A percentile compares a stretch with the other conserved stretches of the same genome.
These are phyloP conservation scores for Drosophila ficusphila DNA, from an alignment of 1,140 invertebrate genomes.

Conservation along the genomic window DNA sequence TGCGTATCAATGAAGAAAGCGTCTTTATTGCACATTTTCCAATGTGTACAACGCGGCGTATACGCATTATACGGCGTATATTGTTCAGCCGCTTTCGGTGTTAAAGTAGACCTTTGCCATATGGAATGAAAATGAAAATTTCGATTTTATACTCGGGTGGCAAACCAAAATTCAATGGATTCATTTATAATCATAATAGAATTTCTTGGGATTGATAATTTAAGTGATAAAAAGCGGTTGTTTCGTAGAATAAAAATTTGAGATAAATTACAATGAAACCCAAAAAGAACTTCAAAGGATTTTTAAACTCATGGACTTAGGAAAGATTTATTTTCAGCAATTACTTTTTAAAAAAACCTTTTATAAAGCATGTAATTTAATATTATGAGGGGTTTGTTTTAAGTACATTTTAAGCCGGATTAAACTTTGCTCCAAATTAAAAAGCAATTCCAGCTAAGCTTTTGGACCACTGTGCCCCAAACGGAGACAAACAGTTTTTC, in stretches of 20 bases:
- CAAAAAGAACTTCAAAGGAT: too few relatives aligned
- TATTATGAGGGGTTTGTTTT: background rate
- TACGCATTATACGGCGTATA: conserved; percentile 42
- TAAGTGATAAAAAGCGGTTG: too few relatives aligned
- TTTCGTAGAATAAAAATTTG: too few relatives aligned
- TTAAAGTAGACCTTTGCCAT: background rate
- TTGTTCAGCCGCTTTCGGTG: conserved; percentile 14
- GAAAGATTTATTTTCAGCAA: too few relatives aligned
- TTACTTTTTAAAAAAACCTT: too few relatives aligned
- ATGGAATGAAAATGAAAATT: background rate
- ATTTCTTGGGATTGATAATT: too few relatives aligned
- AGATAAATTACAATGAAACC: too few relatives aligned
- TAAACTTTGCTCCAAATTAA: background rate
- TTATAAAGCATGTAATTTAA: too few relatives aligned
- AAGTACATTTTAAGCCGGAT: background rate
- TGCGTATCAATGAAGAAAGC: conserved; percentile 76
- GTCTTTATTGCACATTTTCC: conserved; percentile 74
- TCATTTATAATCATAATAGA: too few relatives aligned
- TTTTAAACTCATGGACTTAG: too few relatives aligned
- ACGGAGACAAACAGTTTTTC: conserved; percentile 66
- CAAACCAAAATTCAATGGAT: background rate
- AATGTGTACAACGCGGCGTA: conserved; percentile 45
- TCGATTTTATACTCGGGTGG: background rate
- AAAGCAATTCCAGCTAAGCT: background rate
- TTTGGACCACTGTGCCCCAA: conserved; percentile 25